These are phyloP conservation scores for Phycodurus eques DNA, from an alignment of 2,113 vertebrate species.

Conservation along the genomic window DNA sequence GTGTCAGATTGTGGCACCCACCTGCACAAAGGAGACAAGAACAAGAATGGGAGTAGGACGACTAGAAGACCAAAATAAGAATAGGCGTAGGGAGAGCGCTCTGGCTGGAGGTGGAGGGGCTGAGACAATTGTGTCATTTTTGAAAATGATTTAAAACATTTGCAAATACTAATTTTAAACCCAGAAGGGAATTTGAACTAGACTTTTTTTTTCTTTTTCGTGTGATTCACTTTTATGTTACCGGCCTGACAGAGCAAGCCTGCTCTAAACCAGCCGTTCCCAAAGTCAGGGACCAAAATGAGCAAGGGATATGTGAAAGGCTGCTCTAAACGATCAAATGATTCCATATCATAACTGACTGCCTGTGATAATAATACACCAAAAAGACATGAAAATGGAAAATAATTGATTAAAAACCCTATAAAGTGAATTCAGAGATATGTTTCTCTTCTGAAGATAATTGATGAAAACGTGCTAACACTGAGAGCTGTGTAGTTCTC, in stretches of 20 bases:
- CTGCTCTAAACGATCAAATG: neutral
- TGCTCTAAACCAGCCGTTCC: neutral
- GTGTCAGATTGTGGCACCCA: slow-evolving; percentile 41
- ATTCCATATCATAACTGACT: too few relatives aligned
- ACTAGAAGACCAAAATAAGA: neutral
- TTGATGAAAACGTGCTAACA: too few relatives aligned
- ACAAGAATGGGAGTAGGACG: neutral
- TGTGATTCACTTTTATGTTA: neutral
- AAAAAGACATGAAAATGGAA: too few relatives aligned
- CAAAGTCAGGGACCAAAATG: neutral
- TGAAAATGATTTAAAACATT: neutral
- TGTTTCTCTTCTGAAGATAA: too few relatives aligned
- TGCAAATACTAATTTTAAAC: neutral
- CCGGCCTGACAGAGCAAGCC: neutral
- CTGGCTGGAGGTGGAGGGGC: neutral
- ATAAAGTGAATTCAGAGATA: too few relatives aligned
- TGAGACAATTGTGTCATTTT: neutral
- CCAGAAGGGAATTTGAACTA: neutral
- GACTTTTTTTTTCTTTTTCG: neutral
- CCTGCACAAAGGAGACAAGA: slow-evolving; percentile 33
- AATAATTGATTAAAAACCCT: too few relatives aligned
- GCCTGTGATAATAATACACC: too few relatives aligned
- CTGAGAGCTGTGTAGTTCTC: too few relatives aligned
- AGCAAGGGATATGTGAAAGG: neutral
- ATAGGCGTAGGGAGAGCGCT: neutral